Evolutionary conservation across 1,140 invertebrate genomes (phyloP), one percentile per base, ranked within the genome.

Genomic region (Trichonephila clavata): DNA sequence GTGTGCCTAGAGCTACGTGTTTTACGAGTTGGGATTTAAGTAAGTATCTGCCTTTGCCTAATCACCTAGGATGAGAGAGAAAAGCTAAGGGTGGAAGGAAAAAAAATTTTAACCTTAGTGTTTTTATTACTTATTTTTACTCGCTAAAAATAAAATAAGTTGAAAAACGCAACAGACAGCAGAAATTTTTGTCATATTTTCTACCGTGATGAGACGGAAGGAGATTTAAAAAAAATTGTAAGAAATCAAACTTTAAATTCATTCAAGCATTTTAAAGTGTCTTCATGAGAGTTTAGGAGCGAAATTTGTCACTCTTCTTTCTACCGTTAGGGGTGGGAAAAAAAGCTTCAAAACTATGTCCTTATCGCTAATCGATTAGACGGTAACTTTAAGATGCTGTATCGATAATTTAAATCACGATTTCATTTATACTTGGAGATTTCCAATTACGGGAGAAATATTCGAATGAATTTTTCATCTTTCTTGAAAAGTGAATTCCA

Each of bases 1-100:
- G 84, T 71, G 86, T 61, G 91, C 91, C 86, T 93, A 80, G 59
- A 93, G 84, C 84, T 61, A 87, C 86, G 84, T 93, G 92, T 88
- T 93, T 93, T 87, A 93, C 92, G 92, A 88, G 65, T 86, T n/a
- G 83, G 92, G 92, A 93, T 93, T 93, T 93, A 86, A 93, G 71
- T 86, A 86, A 92, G 91, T 86, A 43, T 86, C 91, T 86, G n/a
- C 81, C 61, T 86, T 63, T 71, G 59, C 65, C 80, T 93, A 93
- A 93, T 93, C 92, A 93, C 92, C 92, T 8, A 60, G 71, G 57
- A 68, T 32, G 27, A 57, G n/a, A 57, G 86, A 83, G 77, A 80
- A 84, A 39, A 61, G 71, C n/a, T 24, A 27, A 39, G 71, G 32
- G 71, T 77, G 71, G 16, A 39, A 32, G 71, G 39, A 77, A 8